Evolutionary conservation across 1,140 invertebrate species (phyloP).

Genomic region (Vanessa tameamea): DNA sequence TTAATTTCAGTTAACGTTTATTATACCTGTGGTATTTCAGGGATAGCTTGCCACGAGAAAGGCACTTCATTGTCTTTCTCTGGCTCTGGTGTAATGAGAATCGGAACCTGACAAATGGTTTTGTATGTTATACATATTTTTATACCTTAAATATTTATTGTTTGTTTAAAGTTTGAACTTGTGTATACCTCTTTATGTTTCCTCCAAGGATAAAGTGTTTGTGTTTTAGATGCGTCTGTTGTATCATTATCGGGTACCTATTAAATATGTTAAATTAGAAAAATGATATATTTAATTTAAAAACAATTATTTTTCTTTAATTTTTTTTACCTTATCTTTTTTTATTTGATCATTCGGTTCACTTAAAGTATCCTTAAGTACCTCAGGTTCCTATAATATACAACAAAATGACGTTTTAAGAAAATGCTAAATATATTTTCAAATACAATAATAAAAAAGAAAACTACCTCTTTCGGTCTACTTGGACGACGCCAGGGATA

Average conservation of each 20-base stretch:
- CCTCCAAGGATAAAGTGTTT: conserved; percentile 55
- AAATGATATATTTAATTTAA: conserved; percentile 21
- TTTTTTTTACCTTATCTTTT: conserved; percentile 21
- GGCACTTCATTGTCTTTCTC: conserved; percentile 63
- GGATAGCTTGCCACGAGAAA: conserved; percentile 72
- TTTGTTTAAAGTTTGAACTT: not conserved
- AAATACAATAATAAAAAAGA: not conserved
- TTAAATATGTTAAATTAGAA: conserved; percentile 13
- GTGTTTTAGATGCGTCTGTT: conserved; percentile 40
- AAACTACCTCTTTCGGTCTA: conserved; percentile 43
- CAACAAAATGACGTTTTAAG: not conserved
- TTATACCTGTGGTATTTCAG: conserved; percentile 75
- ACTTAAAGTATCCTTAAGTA: conserved; percentile 18
- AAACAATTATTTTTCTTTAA: not conserved
- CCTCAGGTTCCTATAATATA: conserved; percentile 25
- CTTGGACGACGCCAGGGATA: conserved; percentile 48
- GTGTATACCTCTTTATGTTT: conserved; percentile 51
- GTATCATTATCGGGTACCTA: conserved; percentile 43
- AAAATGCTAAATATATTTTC: not conserved
- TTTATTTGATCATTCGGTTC: conserved; percentile 13
- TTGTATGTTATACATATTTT: conserved; percentile 9
- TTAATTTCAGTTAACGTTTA: not conserved
- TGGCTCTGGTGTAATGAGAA: conserved; percentile 50
- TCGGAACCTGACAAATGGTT: conserved; percentile 56
- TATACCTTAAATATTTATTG: not conserved